Conservation (phyloP, 2,888 invertebrate species). For the Trachelus stipa region DNA sequence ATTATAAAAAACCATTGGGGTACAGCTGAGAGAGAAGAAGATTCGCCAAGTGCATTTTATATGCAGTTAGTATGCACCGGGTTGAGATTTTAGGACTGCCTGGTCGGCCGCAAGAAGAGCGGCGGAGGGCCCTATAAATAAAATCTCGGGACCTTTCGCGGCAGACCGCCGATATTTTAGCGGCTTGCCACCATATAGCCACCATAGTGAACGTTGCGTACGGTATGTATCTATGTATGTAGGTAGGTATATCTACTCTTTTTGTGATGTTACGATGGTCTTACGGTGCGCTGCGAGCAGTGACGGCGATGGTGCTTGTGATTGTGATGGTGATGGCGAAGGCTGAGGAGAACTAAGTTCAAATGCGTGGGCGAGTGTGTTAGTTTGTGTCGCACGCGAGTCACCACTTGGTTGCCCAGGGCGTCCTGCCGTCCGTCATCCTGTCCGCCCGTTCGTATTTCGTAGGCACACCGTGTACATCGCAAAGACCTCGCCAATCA, state of each 20-base stretch:
- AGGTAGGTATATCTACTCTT: slow-evolving; percentile 17
- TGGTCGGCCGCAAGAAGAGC: slow-evolving; percentile 39
- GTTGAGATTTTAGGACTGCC: slow-evolving; percentile 16
- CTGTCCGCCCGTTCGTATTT: slow-evolving; percentile 63
- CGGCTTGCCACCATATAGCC: slow-evolving; percentile 29
- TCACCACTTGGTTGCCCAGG: slow-evolving; percentile 59
- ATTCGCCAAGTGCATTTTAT: slow-evolving; percentile 4
- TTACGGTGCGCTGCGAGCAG: slow-evolving; percentile 14
- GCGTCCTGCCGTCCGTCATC: slow-evolving; percentile 62
- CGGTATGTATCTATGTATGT: not conserved
- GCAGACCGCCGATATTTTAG: slow-evolving; percentile 40
- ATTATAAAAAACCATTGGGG: slow-evolving; percentile 14
- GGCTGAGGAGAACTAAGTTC: slow-evolving; percentile 31
- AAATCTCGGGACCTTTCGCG: slow-evolving; percentile 46
- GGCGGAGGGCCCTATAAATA: slow-evolving; percentile 50
- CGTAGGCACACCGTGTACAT: slow-evolving; percentile 32
- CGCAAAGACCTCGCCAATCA: not conserved
- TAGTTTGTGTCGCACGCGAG: slow-evolving; percentile 59
- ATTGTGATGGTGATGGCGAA: slow-evolving; percentile 26
- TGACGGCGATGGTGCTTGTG: slow-evolving; percentile 13
- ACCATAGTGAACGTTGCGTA: slow-evolving; percentile 26
- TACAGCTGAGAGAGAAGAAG: slow-evolving; percentile 10
- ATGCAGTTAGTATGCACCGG: not conserved
- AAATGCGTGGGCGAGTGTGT: slow-evolving; percentile 56
- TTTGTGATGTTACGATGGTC: slow-evolving; percentile 15